These are phyloP conservation scores for Petrolisthes manimaculis DNA, from an alignment of 2,888 invertebrate genomes.

Conservation along the genomic window DNA sequence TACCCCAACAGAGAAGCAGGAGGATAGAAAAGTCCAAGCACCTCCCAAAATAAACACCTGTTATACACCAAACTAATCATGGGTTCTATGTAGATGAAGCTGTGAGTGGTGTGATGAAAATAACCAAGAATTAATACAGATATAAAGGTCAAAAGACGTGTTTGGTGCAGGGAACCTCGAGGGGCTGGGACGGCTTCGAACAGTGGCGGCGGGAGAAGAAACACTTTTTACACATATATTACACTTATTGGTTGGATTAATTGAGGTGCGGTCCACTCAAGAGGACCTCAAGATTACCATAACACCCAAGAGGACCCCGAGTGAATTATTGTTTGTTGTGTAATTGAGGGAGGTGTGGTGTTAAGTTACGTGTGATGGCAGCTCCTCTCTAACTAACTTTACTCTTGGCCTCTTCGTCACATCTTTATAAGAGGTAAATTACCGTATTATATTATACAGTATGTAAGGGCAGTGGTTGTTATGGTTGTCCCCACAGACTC, in stretches of 20 bases:
- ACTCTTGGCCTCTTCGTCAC: neutral
- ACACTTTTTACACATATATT: too few relatives aligned
- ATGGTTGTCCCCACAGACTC: too few relatives aligned
- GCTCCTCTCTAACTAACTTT: neutral
- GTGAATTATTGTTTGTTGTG: neutral
- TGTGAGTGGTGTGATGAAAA: neutral
- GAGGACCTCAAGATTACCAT: too few relatives aligned
- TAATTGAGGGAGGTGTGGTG: conserved; percentile 1
- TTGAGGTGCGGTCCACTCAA: too few relatives aligned
- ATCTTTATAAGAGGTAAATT: neutral
- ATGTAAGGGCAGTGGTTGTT: too few relatives aligned
- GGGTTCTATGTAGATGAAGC: neutral
- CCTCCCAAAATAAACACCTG: neutral
- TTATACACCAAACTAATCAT: neutral
- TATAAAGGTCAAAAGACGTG: neutral
- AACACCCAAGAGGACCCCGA: neutral
- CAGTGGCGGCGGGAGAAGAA: neutral
- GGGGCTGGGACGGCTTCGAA: neutral
- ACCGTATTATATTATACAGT: too few relatives aligned
- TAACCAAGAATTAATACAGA: neutral
- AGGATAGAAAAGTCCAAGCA: neutral
- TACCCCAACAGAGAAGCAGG: conserved; percentile 1
- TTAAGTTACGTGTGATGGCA: neutral
- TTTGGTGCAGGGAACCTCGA: neutral
- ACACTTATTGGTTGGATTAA: too few relatives aligned